These are phyloP conservation scores for Microtus montanus DNA, from an alignment of 2,113 vertebrate species.

Conservation along the genomic window DNA sequence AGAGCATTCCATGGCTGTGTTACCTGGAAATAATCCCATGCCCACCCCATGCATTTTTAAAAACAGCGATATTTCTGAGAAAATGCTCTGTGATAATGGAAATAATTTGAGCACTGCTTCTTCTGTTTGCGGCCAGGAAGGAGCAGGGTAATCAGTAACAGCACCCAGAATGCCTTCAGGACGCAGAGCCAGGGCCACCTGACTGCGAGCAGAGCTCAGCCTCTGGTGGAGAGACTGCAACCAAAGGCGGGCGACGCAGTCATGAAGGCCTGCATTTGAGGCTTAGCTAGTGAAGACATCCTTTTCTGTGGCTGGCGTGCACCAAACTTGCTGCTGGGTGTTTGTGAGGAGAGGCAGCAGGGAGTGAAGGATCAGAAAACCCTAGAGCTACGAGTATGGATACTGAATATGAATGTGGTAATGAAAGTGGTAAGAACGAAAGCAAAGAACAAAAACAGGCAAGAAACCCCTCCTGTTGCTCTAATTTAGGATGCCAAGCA, in stretches of 20 bases:
- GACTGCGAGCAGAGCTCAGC: neutral
- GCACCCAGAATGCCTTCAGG: slow-evolving; percentile 28
- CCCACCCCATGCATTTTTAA: neutral
- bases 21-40: slow-evolving; percentile 28
- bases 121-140: slow-evolving; percentile 38
- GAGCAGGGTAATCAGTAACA: slow-evolving; percentile 39
- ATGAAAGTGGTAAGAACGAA: slow-evolving; percentile 34
- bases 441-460: neutral
- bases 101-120: slow-evolving; percentile 60
- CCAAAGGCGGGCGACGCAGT: no score
- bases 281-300: neutral
- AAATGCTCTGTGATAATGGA: slow-evolving; percentile 42
- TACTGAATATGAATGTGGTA: slow-evolving; percentile 26
- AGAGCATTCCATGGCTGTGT: neutral
- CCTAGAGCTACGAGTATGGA: neutral
- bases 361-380: neutral
- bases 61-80: slow-evolving; percentile 23
- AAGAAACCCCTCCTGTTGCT: neutral
- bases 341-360: neutral
- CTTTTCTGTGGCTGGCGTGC: neutral
- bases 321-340: neutral
- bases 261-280: neutral
- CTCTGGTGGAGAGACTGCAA: slow-evolving; percentile 31
- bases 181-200: slow-evolving; percentile 18
- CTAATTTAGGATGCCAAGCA: neutral